Evolutionary conservation across 2,113 vertebrate genomes (phyloP).

Genomic region (Pleuronectes platessa): DNA sequence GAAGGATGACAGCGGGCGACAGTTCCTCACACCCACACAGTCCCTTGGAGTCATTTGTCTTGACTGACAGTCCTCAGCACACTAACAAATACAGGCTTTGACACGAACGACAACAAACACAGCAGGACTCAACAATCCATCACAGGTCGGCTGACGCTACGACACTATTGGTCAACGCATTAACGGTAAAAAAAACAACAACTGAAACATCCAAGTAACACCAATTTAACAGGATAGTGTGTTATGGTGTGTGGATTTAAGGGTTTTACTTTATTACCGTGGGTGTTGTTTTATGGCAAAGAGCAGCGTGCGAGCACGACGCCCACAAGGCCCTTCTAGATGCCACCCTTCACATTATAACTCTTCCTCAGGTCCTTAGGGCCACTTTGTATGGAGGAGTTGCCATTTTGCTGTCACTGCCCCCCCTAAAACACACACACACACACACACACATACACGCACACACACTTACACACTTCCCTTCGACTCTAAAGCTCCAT

Average conservation of each 20-base stretch:
- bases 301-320: slow-evolving; percentile 44
- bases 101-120: slow-evolving; percentile 62
- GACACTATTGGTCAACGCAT: slow-evolving; percentile 59
- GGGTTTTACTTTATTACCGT: slow-evolving; percentile 74
- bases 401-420: slow-evolving; percentile 86
- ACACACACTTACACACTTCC: slow-evolving; percentile 45
- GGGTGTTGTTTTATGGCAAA: slow-evolving; percentile 80
- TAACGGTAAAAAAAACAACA: slow-evolving; percentile 53
- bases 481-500: slow-evolving; percentile 87
- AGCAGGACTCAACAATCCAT: slow-evolving; percentile 60
- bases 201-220: background rate
- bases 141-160: slow-evolving; percentile 50
- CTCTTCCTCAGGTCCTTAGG: slow-evolving; percentile 85
- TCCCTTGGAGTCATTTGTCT: no score
- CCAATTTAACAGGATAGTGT: slow-evolving; percentile 64
- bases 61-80: slow-evolving; percentile 64
- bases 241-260: slow-evolving; percentile 69
- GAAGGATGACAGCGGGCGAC: background rate
- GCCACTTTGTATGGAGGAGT: slow-evolving; percentile 82
- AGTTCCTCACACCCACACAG: no score
- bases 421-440: slow-evolving; percentile 17
- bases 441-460: no score
- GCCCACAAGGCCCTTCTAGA: slow-evolving; percentile 65
- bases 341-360: slow-evolving; percentile 78
- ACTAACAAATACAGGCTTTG: slow-evolving; percentile 67